These are phyloP conservation scores for Probosciger aterrimus DNA, from an alignment of 2,113 vertebrate genomes.

Conservation along the genomic window DNA sequence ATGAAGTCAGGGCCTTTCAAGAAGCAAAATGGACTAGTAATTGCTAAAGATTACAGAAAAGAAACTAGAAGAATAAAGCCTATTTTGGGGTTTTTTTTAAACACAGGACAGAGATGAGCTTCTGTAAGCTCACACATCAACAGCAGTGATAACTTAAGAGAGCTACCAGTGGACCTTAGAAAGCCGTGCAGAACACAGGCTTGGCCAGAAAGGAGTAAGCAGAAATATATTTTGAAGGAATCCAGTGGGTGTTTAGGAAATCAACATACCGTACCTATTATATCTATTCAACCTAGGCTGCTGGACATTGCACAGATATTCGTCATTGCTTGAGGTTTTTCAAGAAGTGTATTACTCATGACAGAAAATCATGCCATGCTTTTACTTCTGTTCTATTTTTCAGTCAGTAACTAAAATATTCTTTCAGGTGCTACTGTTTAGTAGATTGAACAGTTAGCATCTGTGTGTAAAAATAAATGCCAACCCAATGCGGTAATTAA, in stretches of 20 bases:
- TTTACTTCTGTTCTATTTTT: not conserved
- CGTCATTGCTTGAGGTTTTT: not conserved
- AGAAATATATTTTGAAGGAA: not conserved
- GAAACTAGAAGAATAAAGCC: not conserved
- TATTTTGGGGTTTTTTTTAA: not conserved
- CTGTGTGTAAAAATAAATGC: not conserved
- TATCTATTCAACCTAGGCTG: not conserved
- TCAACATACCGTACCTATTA: accelerated
- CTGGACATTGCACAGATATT: not conserved
- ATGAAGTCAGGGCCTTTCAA: not conserved
- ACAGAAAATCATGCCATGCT: not conserved
- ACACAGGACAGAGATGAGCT: not conserved
- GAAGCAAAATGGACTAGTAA: not conserved
- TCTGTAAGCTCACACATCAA: not conserved
- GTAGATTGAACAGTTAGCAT: not conserved
- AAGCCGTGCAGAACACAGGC: not conserved
- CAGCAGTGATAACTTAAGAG: not conserved
- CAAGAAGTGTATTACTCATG: not conserved
- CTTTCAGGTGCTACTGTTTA: not conserved
- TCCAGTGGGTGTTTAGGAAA: not conserved
- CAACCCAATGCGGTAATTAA: not conserved
- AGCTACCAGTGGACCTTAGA: not conserved
- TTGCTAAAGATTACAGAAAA: not conserved
- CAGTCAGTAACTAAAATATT: not conserved
- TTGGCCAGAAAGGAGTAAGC: not conserved